These are phyloP conservation scores for Oxygymnocypris stewartii DNA, from an alignment of 2,113 vertebrate species.

Conservation along the genomic window DNA sequence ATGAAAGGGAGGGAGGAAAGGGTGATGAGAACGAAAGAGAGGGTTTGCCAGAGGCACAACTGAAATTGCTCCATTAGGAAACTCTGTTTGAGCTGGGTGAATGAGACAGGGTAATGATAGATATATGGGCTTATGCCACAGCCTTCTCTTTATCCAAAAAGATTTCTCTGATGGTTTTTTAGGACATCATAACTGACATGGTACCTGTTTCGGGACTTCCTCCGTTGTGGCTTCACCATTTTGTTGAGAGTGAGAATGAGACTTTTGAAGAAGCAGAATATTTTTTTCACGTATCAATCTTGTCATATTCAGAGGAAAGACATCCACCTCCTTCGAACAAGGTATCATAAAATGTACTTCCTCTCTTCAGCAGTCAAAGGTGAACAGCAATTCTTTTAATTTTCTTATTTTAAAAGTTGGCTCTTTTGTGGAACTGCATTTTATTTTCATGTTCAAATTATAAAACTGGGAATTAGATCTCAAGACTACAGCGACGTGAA, in stretches of 20 bases:
- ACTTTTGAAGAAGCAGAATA: not conserved
- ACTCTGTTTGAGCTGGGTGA: constrained; percentile 64
- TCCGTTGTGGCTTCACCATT: not conserved
- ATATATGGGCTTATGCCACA: constrained; percentile 47
- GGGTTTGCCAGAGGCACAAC: constrained; percentile 67
- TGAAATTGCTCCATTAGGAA: constrained; percentile 72
- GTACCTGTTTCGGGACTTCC: not conserved
- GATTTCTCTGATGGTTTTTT: constrained; percentile 19
- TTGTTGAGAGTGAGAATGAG: not conserved
- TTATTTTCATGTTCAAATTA: not conserved
- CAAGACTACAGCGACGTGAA: not conserved
- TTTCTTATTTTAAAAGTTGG: not conserved
- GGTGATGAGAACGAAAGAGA: constrained; percentile 56
- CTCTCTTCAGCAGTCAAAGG: not conserved
- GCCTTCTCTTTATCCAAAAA: constrained; percentile 10
- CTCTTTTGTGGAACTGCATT: not conserved
- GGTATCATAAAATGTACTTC: not conserved
- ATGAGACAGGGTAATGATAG: constrained; percentile 51
- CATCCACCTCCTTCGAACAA: not conserved
- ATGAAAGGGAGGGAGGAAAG: constrained; percentile 1
- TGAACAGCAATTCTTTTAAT: not conserved
- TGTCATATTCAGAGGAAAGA: constrained; percentile 9
- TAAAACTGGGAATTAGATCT: not conserved
- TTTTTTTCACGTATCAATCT: not conserved
- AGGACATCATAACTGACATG: not conserved